Percentiles rank a stretch among this genome's conserved stretches.
phyloP scores from a whole-genome alignment of 2,113 vertebrate species.

The Guaruba guarouba region DNA sequence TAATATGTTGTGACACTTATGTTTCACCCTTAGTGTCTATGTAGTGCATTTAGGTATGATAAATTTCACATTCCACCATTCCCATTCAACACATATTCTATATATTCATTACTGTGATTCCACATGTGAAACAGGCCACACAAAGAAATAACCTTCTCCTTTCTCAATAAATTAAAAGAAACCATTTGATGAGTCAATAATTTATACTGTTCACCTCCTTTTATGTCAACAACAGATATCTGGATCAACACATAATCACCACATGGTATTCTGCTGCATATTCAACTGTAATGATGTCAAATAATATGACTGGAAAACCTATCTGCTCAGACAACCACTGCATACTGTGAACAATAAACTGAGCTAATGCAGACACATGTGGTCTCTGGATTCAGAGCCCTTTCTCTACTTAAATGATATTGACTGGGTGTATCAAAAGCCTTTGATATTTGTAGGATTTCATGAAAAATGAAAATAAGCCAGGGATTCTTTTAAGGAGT shows the following conservation, averaged over 20 bases:
- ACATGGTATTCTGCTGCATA: slow-evolving; percentile 47
- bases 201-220: slow-evolving; percentile 45
- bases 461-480: not conserved
- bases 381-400: not conserved
- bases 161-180: slow-evolving; percentile 18
- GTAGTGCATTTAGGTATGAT: not conserved
- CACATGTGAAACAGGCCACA: not conserved
- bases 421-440: not conserved
- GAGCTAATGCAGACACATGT: not conserved
- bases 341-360: slow-evolving; percentile 35
- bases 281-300: slow-evolving; percentile 43
- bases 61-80: not conserved
- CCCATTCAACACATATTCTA: not conserved
- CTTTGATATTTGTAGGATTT: not conserved
- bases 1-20: not conserved
- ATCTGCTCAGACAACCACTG: not conserved
- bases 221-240: slow-evolving; percentile 46
- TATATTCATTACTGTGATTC: not conserved
- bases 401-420: not conserved
- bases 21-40: not conserved
- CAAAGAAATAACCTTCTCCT: not conserved
- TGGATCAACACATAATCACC: slow-evolving; percentile 48
- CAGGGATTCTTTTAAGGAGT: not conserved
- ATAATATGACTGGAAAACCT: not conserved
- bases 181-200: slow-evolving; percentile 51